These are phyloP conservation scores for Rotaria macrura DNA, from an alignment of 2,888 invertebrate species.

Conservation along the genomic window DNA sequence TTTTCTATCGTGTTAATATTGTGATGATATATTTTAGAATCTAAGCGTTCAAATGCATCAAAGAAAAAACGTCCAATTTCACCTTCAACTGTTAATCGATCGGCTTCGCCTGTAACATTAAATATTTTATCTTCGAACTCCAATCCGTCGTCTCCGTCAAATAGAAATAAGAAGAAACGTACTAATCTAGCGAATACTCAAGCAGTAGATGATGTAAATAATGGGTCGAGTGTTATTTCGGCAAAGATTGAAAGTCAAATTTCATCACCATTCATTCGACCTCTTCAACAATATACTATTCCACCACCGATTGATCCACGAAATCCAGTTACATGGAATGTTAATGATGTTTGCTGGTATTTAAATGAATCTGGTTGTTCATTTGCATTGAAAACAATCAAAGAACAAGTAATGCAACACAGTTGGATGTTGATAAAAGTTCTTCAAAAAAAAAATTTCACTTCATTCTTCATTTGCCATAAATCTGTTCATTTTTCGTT, in stretches of 20 bases:
- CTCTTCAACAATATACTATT: background rate
- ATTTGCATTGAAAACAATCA: background rate
- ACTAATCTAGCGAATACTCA: background rate
- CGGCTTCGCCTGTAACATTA: background rate
- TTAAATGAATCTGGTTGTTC: constrained; percentile 10
- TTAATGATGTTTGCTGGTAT: background rate
- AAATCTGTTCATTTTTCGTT: too few relatives aligned
- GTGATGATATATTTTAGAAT: background rate
- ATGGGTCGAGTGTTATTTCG: background rate
- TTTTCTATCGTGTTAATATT: too few relatives aligned
- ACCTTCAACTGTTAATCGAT: too few relatives aligned
- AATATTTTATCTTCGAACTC: background rate
- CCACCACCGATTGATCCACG: constrained; percentile 6
- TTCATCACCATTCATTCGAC: background rate
- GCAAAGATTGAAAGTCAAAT: background rate
- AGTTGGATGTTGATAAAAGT: too few relatives aligned
- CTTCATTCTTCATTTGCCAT: too few relatives aligned
- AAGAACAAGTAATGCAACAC: constrained; percentile 21
- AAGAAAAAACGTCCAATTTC: background rate
- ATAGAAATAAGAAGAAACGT: background rate
- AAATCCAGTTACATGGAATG: background rate
- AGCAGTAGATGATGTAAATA: background rate
- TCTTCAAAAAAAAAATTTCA: too few relatives aligned
- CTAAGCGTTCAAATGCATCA: background rate
- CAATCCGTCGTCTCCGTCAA: background rate